Evolutionary conservation across 2,888 invertebrate species (phyloP).

Genomic region (Rapana venosa): DNA sequence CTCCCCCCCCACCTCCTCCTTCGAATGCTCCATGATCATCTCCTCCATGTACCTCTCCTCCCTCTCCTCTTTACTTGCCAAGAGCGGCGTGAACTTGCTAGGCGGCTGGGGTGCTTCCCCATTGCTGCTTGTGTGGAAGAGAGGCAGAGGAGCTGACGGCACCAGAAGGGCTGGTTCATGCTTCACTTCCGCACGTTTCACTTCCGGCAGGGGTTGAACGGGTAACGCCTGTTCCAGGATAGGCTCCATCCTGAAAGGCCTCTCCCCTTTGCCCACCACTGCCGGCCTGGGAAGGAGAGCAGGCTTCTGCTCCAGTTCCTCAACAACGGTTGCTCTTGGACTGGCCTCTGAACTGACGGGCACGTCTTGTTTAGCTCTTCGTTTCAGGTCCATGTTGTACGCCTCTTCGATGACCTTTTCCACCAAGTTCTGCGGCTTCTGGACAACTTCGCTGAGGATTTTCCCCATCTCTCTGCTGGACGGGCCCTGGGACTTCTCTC

Average conservation of each 20-base stretch:
- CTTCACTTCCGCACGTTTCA: background rate
- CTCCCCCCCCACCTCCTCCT: background rate
- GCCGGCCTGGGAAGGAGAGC: background rate
- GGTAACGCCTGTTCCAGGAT: background rate
- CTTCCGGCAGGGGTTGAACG: background rate
- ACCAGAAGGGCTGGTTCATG: background rate
- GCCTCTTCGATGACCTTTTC: slow-evolving; percentile 44
- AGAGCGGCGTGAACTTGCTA: background rate
- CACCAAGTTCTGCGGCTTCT: slow-evolving; percentile 35
- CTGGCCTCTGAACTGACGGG: background rate
- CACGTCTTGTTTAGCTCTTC: background rate
- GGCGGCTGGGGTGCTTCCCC: background rate
- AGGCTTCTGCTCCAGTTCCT: background rate
- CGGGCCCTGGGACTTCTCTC: background rate
- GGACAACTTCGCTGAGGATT: slow-evolving; percentile 27
- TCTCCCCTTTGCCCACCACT: background rate
- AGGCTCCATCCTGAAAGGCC: background rate
- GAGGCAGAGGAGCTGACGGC: background rate
- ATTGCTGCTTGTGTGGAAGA: background rate
- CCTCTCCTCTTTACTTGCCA: background rate
- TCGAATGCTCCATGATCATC: background rate
- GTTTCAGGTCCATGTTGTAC: slow-evolving; percentile 34
- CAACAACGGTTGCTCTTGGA: background rate
- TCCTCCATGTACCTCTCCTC: slow-evolving; percentile 1
- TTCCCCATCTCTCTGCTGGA: slow-evolving; percentile 5